Conservation (phyloP, 1,140 invertebrate genomes). For the Popillia japonica region DNA sequence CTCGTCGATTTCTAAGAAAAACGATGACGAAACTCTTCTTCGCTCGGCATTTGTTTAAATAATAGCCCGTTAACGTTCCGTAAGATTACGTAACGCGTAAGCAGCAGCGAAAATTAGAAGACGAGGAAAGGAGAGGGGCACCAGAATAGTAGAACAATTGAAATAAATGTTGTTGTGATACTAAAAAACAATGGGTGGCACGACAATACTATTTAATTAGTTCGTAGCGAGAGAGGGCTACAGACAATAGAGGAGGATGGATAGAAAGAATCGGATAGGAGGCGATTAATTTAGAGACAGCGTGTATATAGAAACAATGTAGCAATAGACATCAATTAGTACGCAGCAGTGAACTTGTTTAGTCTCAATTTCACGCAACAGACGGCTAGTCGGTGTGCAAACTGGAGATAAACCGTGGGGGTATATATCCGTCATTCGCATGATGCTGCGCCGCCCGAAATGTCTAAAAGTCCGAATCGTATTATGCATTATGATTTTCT, state of each 20-base stretch:
- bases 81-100: slow-evolving; percentile 41
- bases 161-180: slow-evolving; percentile 23
- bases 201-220: slow-evolving; percentile 57
- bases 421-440: neutral
- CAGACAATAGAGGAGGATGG: neutral
- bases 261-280: slow-evolving; percentile 26
- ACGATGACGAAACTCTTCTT: slow-evolving; percentile 37
- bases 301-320: slow-evolving; percentile 58
- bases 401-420: slow-evolving; percentile 54
- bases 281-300: slow-evolving; percentile 42
- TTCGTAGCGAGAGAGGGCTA: slow-evolving; percentile 49
- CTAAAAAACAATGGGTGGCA: slow-evolving; percentile 47
- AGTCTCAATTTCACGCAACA: slow-evolving; percentile 61
- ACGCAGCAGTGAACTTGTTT: slow-evolving; percentile 61
- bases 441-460: neutral
- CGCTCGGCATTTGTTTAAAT: slow-evolving; percentile 39
- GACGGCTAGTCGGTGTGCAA: slow-evolving; percentile 56
- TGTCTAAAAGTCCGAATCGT: slow-evolving; percentile 16
- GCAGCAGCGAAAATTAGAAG: slow-evolving; percentile 44
- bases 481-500: neutral
- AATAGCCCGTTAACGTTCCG: slow-evolving; percentile 33
- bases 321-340: slow-evolving; percentile 61
- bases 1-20: neutral
- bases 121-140: slow-evolving; percentile 43
- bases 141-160: neutral